Evolutionary conservation across 1,140 invertebrate genomes (phyloP).

Genomic region (Littorina saxatilis): DNA sequence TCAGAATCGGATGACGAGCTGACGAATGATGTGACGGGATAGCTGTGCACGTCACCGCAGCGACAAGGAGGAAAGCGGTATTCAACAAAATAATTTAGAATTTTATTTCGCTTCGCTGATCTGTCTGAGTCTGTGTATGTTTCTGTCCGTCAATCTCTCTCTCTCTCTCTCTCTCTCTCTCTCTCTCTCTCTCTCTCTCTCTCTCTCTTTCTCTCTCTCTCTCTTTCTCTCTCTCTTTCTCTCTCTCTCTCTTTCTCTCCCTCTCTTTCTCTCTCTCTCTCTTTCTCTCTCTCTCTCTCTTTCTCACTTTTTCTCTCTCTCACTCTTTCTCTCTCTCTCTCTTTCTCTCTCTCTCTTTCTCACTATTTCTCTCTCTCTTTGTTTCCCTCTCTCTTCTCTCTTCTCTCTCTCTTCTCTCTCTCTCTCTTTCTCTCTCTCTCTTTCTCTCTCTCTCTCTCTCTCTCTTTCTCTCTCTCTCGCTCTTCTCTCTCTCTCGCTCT

Average conservation of each 20-base stretch:
- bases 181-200: too few relatives aligned
- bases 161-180: too few relatives aligned
- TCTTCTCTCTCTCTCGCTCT: not conserved
- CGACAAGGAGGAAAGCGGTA: too few relatives aligned
- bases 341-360: constrained; percentile 7
- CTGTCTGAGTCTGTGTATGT: too few relatives aligned
- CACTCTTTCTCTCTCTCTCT: not conserved
- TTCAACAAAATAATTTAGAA: too few relatives aligned
- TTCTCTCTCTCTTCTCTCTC: constrained; percentile 4
- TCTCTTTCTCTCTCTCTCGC: constrained; percentile 20
- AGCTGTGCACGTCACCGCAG: too few relatives aligned
- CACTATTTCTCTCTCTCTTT: not conserved
- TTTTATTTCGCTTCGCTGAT: too few relatives aligned
- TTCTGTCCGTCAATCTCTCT: too few relatives aligned
- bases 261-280: not conserved
- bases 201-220: too few relatives aligned
- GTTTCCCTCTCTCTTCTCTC: not conserved
- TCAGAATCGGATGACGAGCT: too few relatives aligned
- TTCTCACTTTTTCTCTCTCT: not conserved
- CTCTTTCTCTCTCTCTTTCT: too few relatives aligned
- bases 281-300: not conserved
- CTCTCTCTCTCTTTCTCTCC: not conserved
- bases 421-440: constrained; percentile 11
- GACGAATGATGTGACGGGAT: too few relatives aligned
- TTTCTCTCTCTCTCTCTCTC: constrained; percentile 19